Conservation (phyloP, 1,140 invertebrate species). For the Drosophila bocki region DNA sequence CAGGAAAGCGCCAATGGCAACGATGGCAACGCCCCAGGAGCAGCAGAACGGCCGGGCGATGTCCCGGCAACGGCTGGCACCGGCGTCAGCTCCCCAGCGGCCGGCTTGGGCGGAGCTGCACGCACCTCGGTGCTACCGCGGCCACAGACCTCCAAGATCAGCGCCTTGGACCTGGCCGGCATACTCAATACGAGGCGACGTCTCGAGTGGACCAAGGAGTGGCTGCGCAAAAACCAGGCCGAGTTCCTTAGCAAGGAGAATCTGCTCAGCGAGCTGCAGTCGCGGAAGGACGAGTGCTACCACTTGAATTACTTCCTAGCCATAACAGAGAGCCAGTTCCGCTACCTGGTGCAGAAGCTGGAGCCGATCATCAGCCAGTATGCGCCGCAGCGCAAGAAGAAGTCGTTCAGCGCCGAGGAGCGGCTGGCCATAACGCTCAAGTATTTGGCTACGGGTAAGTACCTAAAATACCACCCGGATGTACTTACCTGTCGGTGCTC, state of each 20-base stretch:
- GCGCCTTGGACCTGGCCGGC: constrained; percentile 76
- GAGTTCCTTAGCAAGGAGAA: constrained; percentile 81
- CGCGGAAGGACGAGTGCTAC: constrained; percentile 81
- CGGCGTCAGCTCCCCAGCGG: not conserved
- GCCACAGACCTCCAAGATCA: constrained; percentile 76
- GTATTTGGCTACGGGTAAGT: constrained; percentile 84
- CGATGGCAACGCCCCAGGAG: constrained; percentile 63
- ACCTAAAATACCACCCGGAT: not conserved
- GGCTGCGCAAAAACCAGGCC: constrained; percentile 80
- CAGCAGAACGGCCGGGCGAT: constrained; percentile 42
- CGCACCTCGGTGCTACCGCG: constrained; percentile 66
- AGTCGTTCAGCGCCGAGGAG: constrained; percentile 82
- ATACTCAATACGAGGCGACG: constrained; percentile 76
- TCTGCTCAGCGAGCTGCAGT: constrained; percentile 75
- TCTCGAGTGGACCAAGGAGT: constrained; percentile 82
- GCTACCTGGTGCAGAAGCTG: constrained; percentile 76
- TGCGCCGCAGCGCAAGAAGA: constrained; percentile 81
- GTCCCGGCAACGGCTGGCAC: constrained; percentile 28
- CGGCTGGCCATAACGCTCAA: constrained; percentile 83
- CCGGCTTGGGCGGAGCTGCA: constrained; percentile 62
- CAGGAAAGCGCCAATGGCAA: constrained; percentile 68
- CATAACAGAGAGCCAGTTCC: constrained; percentile 82
- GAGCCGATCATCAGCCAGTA: constrained; percentile 80
- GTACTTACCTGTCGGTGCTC: not conserved
- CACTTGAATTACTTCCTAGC: constrained; percentile 84